phyloP scores from a whole-genome alignment of 2,113 vertebrate genomes.

The Alethe diademata region DNA sequence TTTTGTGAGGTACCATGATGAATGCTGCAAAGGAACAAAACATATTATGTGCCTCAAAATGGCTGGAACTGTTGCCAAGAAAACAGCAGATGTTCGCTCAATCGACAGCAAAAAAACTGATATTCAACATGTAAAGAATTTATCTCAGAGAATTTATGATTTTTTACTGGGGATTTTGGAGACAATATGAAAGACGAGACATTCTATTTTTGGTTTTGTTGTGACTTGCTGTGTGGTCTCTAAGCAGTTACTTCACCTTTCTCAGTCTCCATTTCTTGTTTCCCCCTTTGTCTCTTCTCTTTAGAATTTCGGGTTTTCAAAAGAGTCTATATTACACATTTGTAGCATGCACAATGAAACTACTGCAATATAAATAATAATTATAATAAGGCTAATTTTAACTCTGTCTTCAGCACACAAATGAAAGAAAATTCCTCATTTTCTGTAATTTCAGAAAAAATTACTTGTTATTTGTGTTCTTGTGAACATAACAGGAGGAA shows the following conservation, averaged over 20 bases:
- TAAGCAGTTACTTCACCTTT: not conserved
- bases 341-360: not conserved
- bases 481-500: slow-evolving; percentile 19
- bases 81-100: slow-evolving; percentile 48
- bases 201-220: not conserved
- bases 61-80: not conserved
- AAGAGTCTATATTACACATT: not conserved
- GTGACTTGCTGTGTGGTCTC: not conserved
- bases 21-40: slow-evolving; percentile 5
- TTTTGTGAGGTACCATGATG: not conserved
- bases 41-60: not conserved
- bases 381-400: slow-evolving; percentile 36
- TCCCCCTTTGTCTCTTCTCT: not conserved
- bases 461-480: slow-evolving; percentile 50
- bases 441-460: slow-evolving; percentile 54
- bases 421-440: slow-evolving; percentile 44
- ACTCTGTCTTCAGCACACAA: not conserved
- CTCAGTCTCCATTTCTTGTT: not conserved
- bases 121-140: not conserved
- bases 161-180: not conserved
- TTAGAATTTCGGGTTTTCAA: slow-evolving; percentile 7
- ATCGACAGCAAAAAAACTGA: not conserved
- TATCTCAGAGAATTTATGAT: not conserved
- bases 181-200: not conserved
- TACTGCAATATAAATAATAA: slow-evolving; percentile 37